These are phyloP conservation scores for Amblyopsis hoosieri DNA, from an alignment of 2,797 vertebrate genomes.

Conservation along the genomic window DNA sequence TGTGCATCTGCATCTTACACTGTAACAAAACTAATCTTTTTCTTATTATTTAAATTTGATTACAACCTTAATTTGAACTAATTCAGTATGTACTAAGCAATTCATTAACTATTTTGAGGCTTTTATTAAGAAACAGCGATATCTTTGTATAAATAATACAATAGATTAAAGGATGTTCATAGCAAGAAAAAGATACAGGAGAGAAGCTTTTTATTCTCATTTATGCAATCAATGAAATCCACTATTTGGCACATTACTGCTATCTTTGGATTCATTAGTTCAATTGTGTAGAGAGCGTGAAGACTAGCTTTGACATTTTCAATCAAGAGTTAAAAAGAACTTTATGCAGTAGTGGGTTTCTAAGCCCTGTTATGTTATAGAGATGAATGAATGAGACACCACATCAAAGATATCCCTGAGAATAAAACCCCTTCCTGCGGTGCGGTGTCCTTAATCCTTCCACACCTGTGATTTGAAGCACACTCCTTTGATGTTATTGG, in stretches of 20 bases:
- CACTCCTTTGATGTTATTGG: slow-evolving; percentile 72
- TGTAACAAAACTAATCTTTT: no score
- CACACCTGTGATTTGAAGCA: slow-evolving; percentile 78
- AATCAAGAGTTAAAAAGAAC: slow-evolving; percentile 22
- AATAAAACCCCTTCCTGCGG: slow-evolving; percentile 69
- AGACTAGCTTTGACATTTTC: slow-evolving; percentile 24
- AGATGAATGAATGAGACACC: slow-evolving; percentile 54
- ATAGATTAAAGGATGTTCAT: background rate
- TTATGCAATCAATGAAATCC: background rate
- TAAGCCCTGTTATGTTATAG: slow-evolving; percentile 38
- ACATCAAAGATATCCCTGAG: slow-evolving; percentile 69
- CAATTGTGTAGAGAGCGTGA: slow-evolving; percentile 14
- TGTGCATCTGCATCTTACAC: slow-evolving; percentile 18
- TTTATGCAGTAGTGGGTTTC: slow-evolving; percentile 10
- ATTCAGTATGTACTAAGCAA: background rate
- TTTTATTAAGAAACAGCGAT: background rate
- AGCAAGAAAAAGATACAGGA: background rate
- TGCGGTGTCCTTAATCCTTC: slow-evolving; percentile 79
- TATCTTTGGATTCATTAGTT: slow-evolving; percentile 17
- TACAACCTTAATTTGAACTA: no score
- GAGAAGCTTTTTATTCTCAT: background rate
- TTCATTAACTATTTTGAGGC: slow-evolving; percentile 4
- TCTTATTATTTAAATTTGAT: no score
- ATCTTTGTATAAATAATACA: background rate
- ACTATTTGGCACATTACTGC: slow-evolving; percentile 8